Conservation (phyloP, 1,140 invertebrate species). For the Mactra quadrangularis region DNA sequence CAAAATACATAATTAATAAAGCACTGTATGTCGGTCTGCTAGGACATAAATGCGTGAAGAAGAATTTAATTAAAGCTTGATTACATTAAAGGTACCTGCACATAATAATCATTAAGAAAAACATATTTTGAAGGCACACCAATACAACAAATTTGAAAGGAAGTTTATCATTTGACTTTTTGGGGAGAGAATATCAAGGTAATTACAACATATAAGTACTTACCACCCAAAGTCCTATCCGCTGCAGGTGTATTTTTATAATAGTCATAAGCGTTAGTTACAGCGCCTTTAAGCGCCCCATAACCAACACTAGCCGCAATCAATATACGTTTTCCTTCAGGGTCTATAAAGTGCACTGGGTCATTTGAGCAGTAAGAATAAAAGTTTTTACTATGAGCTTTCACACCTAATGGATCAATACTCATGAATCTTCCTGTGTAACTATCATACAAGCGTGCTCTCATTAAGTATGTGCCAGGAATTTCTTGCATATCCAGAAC, state of each 20-base stretch:
- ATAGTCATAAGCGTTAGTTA: neutral
- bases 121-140: no score
- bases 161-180: no score
- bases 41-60: no score
- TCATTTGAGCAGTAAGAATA: constrained; percentile 27
- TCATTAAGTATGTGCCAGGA: constrained; percentile 20
- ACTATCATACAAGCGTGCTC: constrained; percentile 10
- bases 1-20: no score
- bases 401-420: constrained; percentile 2
- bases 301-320: neutral
- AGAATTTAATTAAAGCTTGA: no score
- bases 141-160: no score
- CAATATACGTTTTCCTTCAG: neutral
- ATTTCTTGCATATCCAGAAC: constrained; percentile 24
- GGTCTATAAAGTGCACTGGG: constrained; percentile 19
- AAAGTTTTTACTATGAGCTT: constrained; percentile 31
- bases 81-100: no score
- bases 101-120: no score
- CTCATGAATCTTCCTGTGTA: constrained; percentile 26
- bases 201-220: no score
- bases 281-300: neutral
- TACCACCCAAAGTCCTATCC: constrained; percentile 26
- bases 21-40: no score
- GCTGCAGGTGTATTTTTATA: neutral
- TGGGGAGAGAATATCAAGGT: no score